Percentiles rank a stretch among this genome's conserved stretches.
phyloP scores from a whole-genome alignment of 2,797 vertebrate species.

The Austrolebias charrua region DNA sequence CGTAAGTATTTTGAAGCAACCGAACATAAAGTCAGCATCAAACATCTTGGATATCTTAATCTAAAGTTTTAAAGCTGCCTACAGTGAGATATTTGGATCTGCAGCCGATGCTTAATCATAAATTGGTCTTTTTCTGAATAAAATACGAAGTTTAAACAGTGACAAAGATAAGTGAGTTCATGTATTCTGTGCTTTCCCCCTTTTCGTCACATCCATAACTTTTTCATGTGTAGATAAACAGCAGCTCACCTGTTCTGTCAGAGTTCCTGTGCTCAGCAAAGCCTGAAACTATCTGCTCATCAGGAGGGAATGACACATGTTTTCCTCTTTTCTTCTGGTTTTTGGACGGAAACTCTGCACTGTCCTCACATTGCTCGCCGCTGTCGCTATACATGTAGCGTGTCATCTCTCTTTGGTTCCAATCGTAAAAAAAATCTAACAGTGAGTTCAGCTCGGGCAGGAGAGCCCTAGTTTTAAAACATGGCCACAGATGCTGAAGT shows the following conservation, averaged over 20 bases:
- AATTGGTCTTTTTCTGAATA: no score
- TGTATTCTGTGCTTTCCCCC: not conserved
- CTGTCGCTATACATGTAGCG: conserved; percentile 48
- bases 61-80: no score
- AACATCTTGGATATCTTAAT: no score
- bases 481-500: conserved; percentile 13
- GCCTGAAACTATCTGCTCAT: conserved; percentile 77
- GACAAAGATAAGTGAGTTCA: not conserved
- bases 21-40: no score
- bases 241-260: conserved; percentile 62
- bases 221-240: conserved; percentile 1
- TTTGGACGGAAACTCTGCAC: conserved; percentile 19
- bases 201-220: no score
- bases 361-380: conserved; percentile 48
- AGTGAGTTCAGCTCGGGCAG: conserved; percentile 19
- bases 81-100: no score
- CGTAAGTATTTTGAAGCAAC: no score
- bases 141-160: no score
- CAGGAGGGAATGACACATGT: conserved; percentile 80
- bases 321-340: conserved; percentile 62
- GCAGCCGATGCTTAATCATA: no score
- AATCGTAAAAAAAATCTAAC: not conserved
- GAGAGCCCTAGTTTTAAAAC: not conserved
- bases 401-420: conserved; percentile 58
- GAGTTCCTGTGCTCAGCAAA: conserved; percentile 68